A percentile compares a stretch with the other conserved stretches of the same genome.
phyloP scores from a whole-genome alignment of 2,888 invertebrate genomes.

The Lomographa bimaculata region DNA sequence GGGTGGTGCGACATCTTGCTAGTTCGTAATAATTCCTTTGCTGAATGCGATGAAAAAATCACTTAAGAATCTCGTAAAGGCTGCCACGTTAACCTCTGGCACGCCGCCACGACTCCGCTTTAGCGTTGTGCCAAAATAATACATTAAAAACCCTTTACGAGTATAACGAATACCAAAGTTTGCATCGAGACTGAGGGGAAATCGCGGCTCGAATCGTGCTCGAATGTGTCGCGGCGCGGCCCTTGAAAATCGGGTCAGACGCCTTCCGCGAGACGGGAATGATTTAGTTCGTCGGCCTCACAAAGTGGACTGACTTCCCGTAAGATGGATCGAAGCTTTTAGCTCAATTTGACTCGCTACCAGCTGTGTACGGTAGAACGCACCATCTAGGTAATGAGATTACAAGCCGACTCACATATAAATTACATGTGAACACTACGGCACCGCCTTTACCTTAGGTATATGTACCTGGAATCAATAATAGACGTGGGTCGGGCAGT shows the following conservation, averaged over 20 bases:
- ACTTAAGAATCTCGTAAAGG: conserved; percentile 69
- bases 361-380: conserved; percentile 64
- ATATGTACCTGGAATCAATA: conserved; percentile 36
- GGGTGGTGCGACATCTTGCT: conserved; percentile 70
- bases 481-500: conserved; percentile 32
- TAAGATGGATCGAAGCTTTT: conserved; percentile 78
- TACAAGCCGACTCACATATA: conserved; percentile 55
- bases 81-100: conserved; percentile 76
- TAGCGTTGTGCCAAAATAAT: conserved; percentile 76
- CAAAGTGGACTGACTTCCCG: conserved; percentile 68
- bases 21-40: conserved; percentile 69
- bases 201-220: conserved; percentile 49
- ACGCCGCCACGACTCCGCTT: conserved; percentile 58
- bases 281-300: conserved; percentile 70
- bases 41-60: conserved; percentile 68
- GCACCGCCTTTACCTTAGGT: conserved; percentile 11
- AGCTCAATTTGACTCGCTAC: conserved; percentile 65
- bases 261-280: conserved; percentile 53
- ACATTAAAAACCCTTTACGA: conserved; percentile 72
- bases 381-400: conserved; percentile 55
- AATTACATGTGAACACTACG: conserved; percentile 56
- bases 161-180: conserved; percentile 65
- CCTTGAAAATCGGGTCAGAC: conserved; percentile 68
- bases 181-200: conserved; percentile 44
- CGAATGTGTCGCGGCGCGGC: conserved; percentile 48